A percentile compares a stretch with the other conserved stretches of the same genome.
Evolutionary conservation across 2,113 vertebrate species (phyloP).

Genomic region (Mesitornis unicolor): DNA sequence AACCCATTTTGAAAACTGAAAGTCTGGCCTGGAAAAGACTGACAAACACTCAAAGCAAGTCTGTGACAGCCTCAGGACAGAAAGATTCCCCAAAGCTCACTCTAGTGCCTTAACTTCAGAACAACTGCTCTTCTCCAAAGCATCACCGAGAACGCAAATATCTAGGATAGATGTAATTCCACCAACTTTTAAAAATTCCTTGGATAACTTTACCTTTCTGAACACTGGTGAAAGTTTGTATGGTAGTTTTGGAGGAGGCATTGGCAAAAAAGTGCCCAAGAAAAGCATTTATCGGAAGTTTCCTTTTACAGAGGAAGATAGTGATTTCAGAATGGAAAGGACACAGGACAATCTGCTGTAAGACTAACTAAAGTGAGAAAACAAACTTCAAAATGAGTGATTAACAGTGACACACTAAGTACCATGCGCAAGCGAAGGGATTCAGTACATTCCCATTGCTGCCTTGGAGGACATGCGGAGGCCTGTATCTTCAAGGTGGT

Average conservation of each 20-base stretch:
- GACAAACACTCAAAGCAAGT: background rate
- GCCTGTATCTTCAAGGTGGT: rapidly evolving
- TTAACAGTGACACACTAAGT: background rate
- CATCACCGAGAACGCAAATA: background rate
- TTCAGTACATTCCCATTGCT: background rate
- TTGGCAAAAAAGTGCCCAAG: background rate
- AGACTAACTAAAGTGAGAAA: background rate
- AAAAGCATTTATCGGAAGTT: background rate
- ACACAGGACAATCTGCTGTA: background rate
- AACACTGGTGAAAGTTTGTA: background rate
- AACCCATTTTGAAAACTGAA: background rate
- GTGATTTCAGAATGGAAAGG: background rate
- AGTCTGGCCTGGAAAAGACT: background rate
- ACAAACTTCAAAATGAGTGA: background rate
- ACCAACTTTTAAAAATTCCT: background rate
- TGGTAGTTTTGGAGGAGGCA: background rate
- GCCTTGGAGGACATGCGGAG: rapidly evolving
- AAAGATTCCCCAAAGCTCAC: background rate
- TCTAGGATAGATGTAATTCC: background rate
- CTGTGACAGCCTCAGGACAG: background rate
- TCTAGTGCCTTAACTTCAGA: background rate
- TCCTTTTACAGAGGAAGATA: background rate
- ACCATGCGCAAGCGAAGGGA: background rate
- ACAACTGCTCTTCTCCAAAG: background rate
- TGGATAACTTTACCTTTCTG: background rate